Base-by-base conservation (phyloP, 2,888 invertebrate species). In the Nycteola revayana region DNA sequence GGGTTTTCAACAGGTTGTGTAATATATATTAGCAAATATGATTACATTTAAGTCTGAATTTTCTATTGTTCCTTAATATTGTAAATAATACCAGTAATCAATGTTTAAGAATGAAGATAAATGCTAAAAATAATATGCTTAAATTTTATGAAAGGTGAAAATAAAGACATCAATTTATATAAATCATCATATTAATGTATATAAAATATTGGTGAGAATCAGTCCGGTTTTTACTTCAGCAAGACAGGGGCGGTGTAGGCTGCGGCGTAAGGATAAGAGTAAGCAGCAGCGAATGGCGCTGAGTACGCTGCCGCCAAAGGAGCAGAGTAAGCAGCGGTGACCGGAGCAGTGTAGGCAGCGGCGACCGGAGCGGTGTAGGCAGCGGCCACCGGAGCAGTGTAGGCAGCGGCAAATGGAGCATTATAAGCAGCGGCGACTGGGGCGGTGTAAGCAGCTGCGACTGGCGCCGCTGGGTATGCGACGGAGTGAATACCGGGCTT, bases 401-500 rank as follows among this genome's bases (percentile, higher is more conserved):
- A 65, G 7, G 74, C 69, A 1, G 72, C 64, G 6, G 73, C 63
- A 18, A 71, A 60, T 1, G 66, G 50, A 0, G 74, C 42, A 2
- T 66, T 52, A 40, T 70, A 72, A 1, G 70, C 68, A 3, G 64
- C 69, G 1, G 71, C 59, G 8, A 68, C 50, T 0, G 75, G 60
- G 5, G 80, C 60, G 3, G 65, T 51, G 30, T 65, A 66, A 7
- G 75, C 62, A 1, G 71, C 60, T 0, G 72, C 60, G 0, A 73
- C 69, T 0, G 75, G 0, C 70, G 68, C 0, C 0, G 71, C 64
- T 0, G 64, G 46, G 46, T 66, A 67, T 0, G 65, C 66, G 25
- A 79, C 70, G 4, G 62, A 42, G n/a, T 80, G 72, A 36, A 79
- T 77, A 32, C 83, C 85, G 10, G 89, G 88, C 48, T 88, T 87